Base-by-base conservation (phyloP, 2,888 invertebrate species). In the Mystacides longicornis region DNA sequence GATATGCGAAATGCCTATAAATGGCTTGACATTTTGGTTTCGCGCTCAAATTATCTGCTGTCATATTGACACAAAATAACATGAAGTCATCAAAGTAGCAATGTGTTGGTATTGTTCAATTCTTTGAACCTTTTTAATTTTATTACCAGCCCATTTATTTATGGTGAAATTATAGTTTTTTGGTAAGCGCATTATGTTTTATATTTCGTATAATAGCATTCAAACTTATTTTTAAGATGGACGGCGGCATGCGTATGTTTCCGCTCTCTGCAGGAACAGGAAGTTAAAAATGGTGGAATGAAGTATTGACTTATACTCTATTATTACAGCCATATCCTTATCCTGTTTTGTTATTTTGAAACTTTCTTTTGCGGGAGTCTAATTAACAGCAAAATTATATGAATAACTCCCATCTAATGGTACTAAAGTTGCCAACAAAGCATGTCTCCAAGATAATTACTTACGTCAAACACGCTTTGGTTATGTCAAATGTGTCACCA, bases 241-340 rank as follows among this genome's bases (percentile, higher is more conserved):
- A 43, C 19, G 46, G 50, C 50, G 31, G 27, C 48, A 53, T 49
- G 23, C 14, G 16, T 22, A n/a, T 33, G n/a, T 51, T 23, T 51
- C 42, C n/a, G 50, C 50, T 50, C 2, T 22, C 37, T 21, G 51
- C 51, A 37, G 42, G 37, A 37, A 37, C 37, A 37, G 37, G 37
- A 37, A 37, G 37, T 37, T 37, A 37, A 37, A 37, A 37, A 37
- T 37, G 37, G 37, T 37, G 37, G 37, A 37, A 3, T n/a, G 16
- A 37, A n/a, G 16, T 37, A 14, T 37, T 16, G 27, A 7, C 37
- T 14, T 7, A 7, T 7, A n/a, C n/a, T 37, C 37, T 37, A 14
- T 37, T n/a, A n/a, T n/a, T 37, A 14, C 27, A 14, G 16, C 37
- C 37, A 37, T 37, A 37, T 37, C 37, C 37, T 37, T 37, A 37